Conservation (phyloP, 1,140 invertebrate genomes). For the Hylaeus volcanicus region DNA sequence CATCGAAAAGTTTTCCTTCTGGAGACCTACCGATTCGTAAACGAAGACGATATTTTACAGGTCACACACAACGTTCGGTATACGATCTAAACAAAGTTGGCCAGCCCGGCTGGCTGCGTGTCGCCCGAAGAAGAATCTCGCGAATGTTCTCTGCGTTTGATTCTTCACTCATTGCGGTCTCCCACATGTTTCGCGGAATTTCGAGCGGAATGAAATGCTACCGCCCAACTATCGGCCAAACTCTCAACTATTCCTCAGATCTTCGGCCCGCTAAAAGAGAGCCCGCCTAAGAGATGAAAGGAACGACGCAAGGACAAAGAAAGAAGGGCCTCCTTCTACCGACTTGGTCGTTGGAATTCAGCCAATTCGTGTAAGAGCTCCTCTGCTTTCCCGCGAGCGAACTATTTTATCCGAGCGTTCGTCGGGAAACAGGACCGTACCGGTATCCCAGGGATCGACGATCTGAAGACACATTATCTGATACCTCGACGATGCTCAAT, state of each 20-base stretch:
- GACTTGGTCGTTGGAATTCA: constrained; percentile 66
- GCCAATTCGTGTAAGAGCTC: constrained; percentile 68
- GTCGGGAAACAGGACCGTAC: not conserved
- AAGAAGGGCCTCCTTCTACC: constrained; percentile 14
- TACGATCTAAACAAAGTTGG: not conserved
- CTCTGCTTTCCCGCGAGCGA: constrained; percentile 57
- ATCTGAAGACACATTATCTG: not conserved
- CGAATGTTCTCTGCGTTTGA: not conserved
- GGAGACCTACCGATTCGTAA: constrained; percentile 25
- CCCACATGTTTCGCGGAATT: constrained; percentile 13
- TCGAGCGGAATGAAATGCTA: constrained; percentile 27
- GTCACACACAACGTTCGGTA: not conserved
- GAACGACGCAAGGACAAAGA: constrained; percentile 19
- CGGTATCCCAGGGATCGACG: not conserved
- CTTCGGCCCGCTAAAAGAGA: constrained; percentile 55
- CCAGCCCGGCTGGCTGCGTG: not conserved
- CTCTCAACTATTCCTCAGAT: constrained; percentile 78
- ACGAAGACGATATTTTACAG: constrained; percentile 3
- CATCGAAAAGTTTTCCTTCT: constrained; percentile 25
- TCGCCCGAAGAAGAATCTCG: constrained; percentile 4
- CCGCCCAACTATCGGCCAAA: constrained; percentile 53
- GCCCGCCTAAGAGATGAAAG: constrained; percentile 22
- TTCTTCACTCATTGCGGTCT: not conserved
- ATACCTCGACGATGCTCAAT: not conserved
- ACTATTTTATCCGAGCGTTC: constrained; percentile 64